phyloP scores from a whole-genome alignment of 2,113 vertebrate species.

The Mystacornis crossleyi region DNA sequence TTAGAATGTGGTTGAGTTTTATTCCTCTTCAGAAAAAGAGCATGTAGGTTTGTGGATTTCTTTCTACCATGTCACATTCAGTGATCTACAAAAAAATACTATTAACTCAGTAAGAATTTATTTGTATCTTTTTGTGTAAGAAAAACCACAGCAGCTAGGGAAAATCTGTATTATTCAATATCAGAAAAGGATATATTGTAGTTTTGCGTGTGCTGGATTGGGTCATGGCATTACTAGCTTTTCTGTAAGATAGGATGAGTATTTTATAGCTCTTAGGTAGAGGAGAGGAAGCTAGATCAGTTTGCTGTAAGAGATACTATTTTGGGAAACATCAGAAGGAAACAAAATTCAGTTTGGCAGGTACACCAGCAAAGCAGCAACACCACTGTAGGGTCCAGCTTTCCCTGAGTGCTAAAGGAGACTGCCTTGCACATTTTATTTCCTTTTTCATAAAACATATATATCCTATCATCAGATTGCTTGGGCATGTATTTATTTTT shows the following conservation, averaged over 20 bases:
- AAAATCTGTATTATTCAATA: neutral
- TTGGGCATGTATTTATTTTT: neutral
- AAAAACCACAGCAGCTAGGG: neutral
- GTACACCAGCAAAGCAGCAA: neutral
- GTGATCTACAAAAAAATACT: neutral
- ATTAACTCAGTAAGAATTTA: neutral
- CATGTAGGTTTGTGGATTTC: neutral
- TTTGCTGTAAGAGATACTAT: neutral
- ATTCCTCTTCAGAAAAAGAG: neutral
- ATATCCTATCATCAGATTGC: neutral
- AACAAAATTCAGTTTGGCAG: conserved; percentile 9
- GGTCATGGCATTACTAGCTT: neutral
- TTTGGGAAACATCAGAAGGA: neutral
- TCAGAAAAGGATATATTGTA: neutral
- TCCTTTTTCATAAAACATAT: neutral
- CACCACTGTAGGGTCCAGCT: neutral
- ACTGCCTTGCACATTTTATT: neutral
- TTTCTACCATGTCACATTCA: neutral
- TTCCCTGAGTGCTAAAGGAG: neutral
- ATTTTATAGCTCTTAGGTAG: neutral
- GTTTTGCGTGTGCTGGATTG: neutral
- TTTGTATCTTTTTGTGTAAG: neutral
- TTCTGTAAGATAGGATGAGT: neutral
- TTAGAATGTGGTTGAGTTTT: neutral
- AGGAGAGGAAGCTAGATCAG: neutral